These are phyloP conservation scores for Drosophila nigritarsus DNA, from an alignment of 2,888 invertebrate species.

Conservation along the genomic window DNA sequence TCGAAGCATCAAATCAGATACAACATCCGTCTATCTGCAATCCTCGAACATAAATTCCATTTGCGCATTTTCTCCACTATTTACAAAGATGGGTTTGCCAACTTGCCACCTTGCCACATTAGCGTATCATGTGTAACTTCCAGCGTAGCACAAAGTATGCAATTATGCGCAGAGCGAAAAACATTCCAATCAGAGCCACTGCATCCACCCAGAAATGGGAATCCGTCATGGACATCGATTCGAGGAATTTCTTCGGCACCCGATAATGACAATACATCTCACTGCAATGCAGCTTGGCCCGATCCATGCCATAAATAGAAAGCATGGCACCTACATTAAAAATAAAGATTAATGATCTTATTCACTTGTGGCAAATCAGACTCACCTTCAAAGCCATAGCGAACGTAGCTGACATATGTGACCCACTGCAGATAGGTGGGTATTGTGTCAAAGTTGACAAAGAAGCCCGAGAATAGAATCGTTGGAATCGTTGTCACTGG, in stretches of 20 bases:
- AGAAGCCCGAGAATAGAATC: conserved; percentile 97
- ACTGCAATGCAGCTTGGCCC: conserved; percentile 92
- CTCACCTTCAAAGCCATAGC: conserved; percentile 94
- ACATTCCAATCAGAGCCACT: conserved; percentile 91
- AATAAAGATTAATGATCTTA: neutral
- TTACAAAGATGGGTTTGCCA: conserved; percentile 28
- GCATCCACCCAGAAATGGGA: conserved; percentile 93
- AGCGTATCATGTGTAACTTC: conserved; percentile 88
- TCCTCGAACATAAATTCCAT: conserved; percentile 37
- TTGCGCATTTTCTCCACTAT: conserved; percentile 31
- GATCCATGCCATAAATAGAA: conserved; percentile 94
- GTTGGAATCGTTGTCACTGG: conserved; percentile 96
- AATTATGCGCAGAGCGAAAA: conserved; percentile 91
- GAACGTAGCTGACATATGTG: conserved; percentile 95
- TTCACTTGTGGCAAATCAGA: neutral
- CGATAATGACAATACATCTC: conserved; percentile 94
- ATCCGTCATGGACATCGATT: conserved; percentile 93
- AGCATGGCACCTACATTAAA: conserved; percentile 89
- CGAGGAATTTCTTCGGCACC: conserved; percentile 92
- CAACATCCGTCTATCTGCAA: conserved; percentile 42
- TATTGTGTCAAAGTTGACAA: conserved; percentile 96
- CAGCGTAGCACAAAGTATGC: conserved; percentile 94
- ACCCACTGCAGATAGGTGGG: conserved; percentile 95
- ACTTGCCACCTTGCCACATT: conserved; percentile 39
- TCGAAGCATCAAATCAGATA: conserved; percentile 47